These are phyloP conservation scores for Platorchestia sp. DNA, from an alignment of 1,140 invertebrate species.

Conservation along the genomic window DNA sequence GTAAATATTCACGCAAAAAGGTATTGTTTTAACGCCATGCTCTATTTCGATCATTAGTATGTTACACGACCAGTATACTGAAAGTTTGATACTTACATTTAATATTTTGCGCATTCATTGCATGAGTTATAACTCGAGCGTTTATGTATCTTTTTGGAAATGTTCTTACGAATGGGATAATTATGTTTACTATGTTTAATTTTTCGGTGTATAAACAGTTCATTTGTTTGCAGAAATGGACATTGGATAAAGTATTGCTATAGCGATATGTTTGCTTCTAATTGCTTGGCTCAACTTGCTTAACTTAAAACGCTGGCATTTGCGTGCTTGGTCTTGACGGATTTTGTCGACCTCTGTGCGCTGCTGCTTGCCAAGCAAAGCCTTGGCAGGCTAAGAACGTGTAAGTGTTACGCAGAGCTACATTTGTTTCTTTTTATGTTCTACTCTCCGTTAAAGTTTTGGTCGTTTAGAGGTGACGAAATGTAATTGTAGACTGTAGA, in stretches of 20 bases:
- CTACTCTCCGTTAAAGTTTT: background rate
- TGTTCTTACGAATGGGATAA: background rate
- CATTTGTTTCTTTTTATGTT: background rate
- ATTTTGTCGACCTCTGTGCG: background rate
- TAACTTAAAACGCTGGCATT: background rate
- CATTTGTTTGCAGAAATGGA: background rate
- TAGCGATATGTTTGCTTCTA: background rate
- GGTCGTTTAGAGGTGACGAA: background rate
- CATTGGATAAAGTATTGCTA: background rate
- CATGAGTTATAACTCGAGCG: background rate
- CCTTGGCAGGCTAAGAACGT: background rate
- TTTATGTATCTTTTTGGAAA: background rate
- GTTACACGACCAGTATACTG: background rate
- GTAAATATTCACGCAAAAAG: background rate
- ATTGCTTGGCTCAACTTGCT: background rate
- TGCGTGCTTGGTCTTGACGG: background rate
- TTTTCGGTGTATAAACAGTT: background rate
- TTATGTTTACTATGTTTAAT: background rate
- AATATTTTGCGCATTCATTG: background rate
- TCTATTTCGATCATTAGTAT: background rate
- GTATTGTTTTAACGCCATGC: background rate
- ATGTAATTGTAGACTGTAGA: background rate
- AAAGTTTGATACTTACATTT: background rate
- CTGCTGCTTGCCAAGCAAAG: background rate
- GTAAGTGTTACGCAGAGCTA: background rate